Evolutionary conservation across 2,113 vertebrate genomes (phyloP).

Genomic region (Gallinago jamesoni): DNA sequence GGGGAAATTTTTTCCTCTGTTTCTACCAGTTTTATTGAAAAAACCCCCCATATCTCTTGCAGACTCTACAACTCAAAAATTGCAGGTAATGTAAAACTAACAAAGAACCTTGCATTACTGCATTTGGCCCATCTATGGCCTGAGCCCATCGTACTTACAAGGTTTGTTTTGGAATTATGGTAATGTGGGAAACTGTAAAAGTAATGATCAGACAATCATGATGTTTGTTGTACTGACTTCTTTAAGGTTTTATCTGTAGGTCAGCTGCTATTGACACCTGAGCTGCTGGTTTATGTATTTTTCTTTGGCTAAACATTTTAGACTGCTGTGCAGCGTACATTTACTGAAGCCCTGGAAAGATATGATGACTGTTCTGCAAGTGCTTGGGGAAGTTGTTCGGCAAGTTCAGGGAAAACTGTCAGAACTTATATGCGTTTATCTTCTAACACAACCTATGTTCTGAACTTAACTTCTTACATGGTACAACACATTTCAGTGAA

Average conservation of each 20-base stretch:
- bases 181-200: background rate
- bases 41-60: rapidly evolving
- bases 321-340: background rate
- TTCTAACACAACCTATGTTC: background rate
- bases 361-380: background rate
- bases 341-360: background rate
- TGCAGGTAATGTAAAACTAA: background rate
- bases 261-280: background rate
- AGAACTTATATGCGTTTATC: background rate
- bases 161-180: background rate
- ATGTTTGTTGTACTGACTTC: background rate
- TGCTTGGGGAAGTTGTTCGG: background rate
- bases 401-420: background rate
- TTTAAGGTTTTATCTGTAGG: background rate
- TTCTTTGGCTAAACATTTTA: background rate
- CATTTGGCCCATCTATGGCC: background rate
- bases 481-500: background rate
- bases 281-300: background rate
- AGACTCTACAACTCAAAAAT: background rate
- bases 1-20: too few species aligned
- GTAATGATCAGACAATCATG: background rate
- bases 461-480: background rate
- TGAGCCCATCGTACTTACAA: background rate
- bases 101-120: background rate
- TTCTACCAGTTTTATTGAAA: background rate